Base-by-base conservation (phyloP, 2,888 invertebrate genomes). In the Eupithecia centaureata region DNA sequence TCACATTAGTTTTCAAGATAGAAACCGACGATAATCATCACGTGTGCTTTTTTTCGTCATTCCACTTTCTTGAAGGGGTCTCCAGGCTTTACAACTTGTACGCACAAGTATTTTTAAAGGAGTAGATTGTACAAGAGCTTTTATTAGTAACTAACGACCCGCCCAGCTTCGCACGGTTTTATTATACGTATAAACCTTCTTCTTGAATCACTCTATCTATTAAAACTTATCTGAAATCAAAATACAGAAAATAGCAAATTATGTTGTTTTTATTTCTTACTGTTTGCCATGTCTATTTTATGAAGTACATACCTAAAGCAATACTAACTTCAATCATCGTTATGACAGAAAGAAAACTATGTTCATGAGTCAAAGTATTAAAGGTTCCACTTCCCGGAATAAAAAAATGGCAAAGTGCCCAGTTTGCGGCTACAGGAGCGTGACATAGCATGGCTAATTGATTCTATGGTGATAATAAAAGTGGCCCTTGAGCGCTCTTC, bases 321-420 rank as follows among this genome's bases (percentile, higher is more conserved):
- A 47, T 22, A 47, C 18, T 8, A 18, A 38, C 5, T 8, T 8
- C 22, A 47, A 47, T 10, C 42, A 42, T 42, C 10, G 18, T 10
- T 18, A 42, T 1, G n/a, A 18, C 18, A 42, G 42, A 42, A 42
- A 5, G 4, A 12, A 18, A 10, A 3, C 42, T 10, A 47, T 47
- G 42, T 42, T 42, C 5, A 18, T 18, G 7, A 18, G 18, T 47
- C 1, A 22, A 42, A 18, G n/a, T 18, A 42, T 18, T 18, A 42
- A 47, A 28, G 15, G 15, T 30, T 28, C 1, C 15, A 30, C n/a
- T 28, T 30, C 28, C 54, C 28, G n/a, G 18, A 51, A 51, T 51
- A 61, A 61, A 60, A 60, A 47, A 47, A 61, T 65, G 61, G 61
- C 65, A 66, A 27, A 27, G 65, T 47, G 65, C 65, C 65, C 65